Conservation (phyloP, 2,113 vertebrate species). For the Centropus unirufus region DNA sequence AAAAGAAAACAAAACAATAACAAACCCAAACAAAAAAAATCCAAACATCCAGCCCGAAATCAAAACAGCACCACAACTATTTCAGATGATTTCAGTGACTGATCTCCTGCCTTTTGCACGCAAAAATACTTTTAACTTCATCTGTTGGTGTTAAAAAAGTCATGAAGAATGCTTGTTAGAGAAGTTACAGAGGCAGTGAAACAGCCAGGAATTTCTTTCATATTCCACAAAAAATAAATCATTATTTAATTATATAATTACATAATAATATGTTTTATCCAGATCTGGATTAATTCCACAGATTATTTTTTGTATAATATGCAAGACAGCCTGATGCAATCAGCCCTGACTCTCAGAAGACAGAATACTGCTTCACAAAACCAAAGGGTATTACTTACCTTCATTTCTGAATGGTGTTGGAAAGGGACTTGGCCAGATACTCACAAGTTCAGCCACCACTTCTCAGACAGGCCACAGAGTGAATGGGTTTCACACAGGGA, state of each 20-base stretch:
- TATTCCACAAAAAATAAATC: not conserved
- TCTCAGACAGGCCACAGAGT: not conserved
- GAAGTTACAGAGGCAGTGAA: not conserved
- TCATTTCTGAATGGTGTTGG: not conserved
- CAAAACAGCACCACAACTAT: not conserved
- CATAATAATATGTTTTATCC: not conserved
- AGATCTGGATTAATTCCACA: not conserved
- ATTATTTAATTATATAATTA: not conserved
- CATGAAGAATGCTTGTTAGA: not conserved
- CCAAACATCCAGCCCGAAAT: not conserved
- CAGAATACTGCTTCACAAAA: not conserved
- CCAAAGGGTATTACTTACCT: not conserved
- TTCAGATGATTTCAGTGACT: not conserved
- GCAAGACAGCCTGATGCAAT: not conserved
- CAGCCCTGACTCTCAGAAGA: not conserved
- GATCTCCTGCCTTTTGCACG: not conserved
- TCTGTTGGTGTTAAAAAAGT: not conserved
- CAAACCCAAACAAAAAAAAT: not conserved
- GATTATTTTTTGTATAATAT: not conserved
- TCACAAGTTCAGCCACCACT: not conserved
- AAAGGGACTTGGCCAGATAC: not conserved
- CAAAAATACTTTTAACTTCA: not conserved
- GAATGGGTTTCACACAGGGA: not conserved
- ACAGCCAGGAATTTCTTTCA: not conserved
- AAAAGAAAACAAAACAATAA: not conserved